A percentile compares a stretch with the other conserved stretches of the same genome.
Conservation (phyloP, 2,113 vertebrate genomes). For the Notothenia rossii region DNA sequence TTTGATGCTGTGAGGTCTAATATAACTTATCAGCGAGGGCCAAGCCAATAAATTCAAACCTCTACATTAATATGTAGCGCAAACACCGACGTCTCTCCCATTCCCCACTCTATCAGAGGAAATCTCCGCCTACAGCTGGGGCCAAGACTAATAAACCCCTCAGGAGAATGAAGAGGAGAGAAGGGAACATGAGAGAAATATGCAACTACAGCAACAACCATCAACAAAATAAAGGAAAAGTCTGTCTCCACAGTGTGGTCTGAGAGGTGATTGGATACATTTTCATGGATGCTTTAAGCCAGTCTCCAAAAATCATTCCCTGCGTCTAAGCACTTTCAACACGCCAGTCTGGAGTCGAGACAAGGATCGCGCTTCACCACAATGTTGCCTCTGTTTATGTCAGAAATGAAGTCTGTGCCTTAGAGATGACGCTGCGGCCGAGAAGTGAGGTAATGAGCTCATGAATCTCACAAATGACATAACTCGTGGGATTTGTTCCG, state of each 20-base stretch:
- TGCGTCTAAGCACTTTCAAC: conserved; percentile 51
- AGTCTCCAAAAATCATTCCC: conserved; percentile 59
- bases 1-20: conserved; percentile 16
- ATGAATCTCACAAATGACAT: conserved; percentile 31
- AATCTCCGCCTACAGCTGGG: conserved; percentile 47
- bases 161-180: conserved; percentile 24
- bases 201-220: conserved; percentile 58
- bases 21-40: conserved; percentile 18
- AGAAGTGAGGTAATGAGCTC: conserved; percentile 44
- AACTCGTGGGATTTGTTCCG: conserved; percentile 34
- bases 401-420: conserved; percentile 43
- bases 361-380: conserved; percentile 45
- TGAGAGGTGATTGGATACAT: conserved; percentile 39
- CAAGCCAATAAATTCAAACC: conserved; percentile 43
- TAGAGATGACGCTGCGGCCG: conserved; percentile 30
- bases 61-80: conserved; percentile 21
- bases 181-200: conserved; percentile 47
- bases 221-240: conserved; percentile 67
- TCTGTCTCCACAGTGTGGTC: conserved; percentile 58
- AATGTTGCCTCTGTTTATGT: conserved; percentile 67
- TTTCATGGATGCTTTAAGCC: conserved; percentile 54
- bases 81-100: conserved; percentile 33
- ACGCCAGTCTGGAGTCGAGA: conserved; percentile 48
- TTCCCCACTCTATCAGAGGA: conserved; percentile 53
- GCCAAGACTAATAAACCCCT: conserved; percentile 64